phyloP scores from a whole-genome alignment of 2,113 vertebrate genomes.

The Tragelaphus strepsiceros region DNA sequence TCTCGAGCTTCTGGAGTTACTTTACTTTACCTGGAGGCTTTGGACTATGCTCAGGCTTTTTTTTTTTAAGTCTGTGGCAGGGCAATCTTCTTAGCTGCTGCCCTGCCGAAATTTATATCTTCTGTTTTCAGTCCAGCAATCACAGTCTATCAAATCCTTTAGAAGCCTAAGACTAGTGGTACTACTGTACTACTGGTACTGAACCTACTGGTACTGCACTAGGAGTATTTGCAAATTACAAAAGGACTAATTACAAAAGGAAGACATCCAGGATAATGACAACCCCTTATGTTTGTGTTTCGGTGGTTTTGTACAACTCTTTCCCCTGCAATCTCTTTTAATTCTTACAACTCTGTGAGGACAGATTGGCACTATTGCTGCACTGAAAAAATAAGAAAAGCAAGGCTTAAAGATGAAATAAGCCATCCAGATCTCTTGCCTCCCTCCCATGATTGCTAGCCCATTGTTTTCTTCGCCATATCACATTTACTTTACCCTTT shows the following conservation, averaged over 20 bases:
- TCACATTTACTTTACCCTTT: background rate
- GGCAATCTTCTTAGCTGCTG: background rate
- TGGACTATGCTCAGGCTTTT: too few species aligned
- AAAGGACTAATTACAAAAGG: background rate
- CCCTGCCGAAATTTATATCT: background rate
- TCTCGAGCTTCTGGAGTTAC: background rate
- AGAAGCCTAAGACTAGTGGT: background rate
- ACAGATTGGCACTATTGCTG: background rate
- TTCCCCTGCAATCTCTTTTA: background rate
- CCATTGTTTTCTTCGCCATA: background rate
- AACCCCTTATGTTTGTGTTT: background rate
- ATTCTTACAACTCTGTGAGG: background rate
- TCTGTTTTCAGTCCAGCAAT: background rate
- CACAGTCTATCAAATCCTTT: background rate
- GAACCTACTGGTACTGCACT: background rate
- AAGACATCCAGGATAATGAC: background rate
- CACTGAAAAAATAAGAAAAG: background rate
- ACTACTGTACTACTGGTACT: background rate
- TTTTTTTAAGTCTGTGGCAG: background rate
- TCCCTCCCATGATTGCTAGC: background rate
- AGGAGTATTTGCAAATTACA: background rate
- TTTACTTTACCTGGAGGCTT: background rate
- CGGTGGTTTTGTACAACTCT: background rate
- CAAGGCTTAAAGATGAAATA: background rate
- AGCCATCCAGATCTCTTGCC: background rate